Evolutionary conservation across 2,113 vertebrate species (phyloP).

Genomic region (Scartelaos histophorus): DNA sequence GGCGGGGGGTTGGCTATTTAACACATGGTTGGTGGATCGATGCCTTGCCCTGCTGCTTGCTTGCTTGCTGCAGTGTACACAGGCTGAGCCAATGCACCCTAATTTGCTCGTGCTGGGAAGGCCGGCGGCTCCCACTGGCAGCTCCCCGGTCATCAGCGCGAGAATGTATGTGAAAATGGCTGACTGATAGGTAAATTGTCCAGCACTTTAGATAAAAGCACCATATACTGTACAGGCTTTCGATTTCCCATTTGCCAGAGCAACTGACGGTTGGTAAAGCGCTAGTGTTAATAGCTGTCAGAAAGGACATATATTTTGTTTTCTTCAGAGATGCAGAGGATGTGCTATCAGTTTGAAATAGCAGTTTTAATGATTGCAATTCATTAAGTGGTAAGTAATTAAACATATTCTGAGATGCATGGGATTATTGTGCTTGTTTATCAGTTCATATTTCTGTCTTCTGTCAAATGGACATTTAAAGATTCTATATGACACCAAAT

Average conservation of each 20-base stretch:
- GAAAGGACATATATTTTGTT: background rate
- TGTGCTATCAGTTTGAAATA: background rate
- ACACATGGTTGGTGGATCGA: conserved; percentile 7
- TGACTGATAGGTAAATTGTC: conserved; percentile 11
- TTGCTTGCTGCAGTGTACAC: background rate
- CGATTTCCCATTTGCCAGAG: conserved; percentile 7
- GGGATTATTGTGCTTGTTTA: too few species aligned
- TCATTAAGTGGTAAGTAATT: too few species aligned
- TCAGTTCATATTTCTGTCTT: too few species aligned
- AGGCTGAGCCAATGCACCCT: conserved; percentile 8
- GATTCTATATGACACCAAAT: too few species aligned
- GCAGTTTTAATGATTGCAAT: too few species aligned
- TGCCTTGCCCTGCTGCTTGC: conserved; percentile 1
- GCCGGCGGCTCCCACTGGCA: background rate
- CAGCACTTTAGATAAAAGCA: conserved; percentile 12
- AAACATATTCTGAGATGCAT: too few species aligned
- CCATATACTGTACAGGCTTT: conserved; percentile 1
- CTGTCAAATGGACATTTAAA: too few species aligned
- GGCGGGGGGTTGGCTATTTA: background rate
- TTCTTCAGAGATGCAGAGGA: background rate
- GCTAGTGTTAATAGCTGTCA: background rate
- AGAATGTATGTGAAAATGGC: background rate
- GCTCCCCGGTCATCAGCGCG: background rate
- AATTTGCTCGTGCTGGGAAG: background rate
- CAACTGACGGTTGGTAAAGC: background rate